A percentile compares a stretch with the other conserved stretches of the same genome.
Conservation (phyloP, 2,888 invertebrate species). For the Fragum whitleyi region DNA sequence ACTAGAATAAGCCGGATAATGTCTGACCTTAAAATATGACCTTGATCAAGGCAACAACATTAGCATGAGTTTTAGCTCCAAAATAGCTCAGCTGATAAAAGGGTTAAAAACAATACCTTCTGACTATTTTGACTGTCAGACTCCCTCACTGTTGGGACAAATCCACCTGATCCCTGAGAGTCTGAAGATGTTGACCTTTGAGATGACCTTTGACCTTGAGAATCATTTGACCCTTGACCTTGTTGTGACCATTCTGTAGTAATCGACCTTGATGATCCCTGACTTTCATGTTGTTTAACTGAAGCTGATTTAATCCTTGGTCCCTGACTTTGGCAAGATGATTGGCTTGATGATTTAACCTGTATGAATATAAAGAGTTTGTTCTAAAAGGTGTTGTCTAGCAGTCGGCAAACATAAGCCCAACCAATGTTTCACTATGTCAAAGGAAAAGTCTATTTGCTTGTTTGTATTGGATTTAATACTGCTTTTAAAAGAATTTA, state of each 20-base stretch:
- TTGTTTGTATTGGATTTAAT: no score
- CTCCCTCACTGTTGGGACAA: background rate
- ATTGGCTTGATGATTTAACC: background rate
- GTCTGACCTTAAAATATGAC: no score
- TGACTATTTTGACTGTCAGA: background rate
- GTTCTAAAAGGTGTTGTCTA: no score
- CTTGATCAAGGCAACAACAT: no score
- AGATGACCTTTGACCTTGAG: background rate
- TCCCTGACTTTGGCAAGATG: background rate
- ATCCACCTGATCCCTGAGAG: conserved; percentile 3
- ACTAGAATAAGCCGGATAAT: no score
- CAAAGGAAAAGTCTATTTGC: no score
- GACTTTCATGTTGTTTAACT: background rate
- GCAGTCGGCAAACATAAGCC: no score
- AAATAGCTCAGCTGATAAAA: no score
- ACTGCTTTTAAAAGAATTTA: no score
- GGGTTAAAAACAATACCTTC: no score
- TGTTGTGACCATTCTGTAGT: background rate
- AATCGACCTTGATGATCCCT: background rate
- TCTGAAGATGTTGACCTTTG: background rate
- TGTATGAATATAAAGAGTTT: background rate
- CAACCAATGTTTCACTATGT: no score
- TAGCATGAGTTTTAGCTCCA: no score
- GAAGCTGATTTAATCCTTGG: background rate
- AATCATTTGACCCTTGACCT: background rate